Evolutionary conservation across 2,113 vertebrate species (phyloP), one percentile per base, ranked within the genome.

Genomic region (Todiramphus chloris): DNA sequence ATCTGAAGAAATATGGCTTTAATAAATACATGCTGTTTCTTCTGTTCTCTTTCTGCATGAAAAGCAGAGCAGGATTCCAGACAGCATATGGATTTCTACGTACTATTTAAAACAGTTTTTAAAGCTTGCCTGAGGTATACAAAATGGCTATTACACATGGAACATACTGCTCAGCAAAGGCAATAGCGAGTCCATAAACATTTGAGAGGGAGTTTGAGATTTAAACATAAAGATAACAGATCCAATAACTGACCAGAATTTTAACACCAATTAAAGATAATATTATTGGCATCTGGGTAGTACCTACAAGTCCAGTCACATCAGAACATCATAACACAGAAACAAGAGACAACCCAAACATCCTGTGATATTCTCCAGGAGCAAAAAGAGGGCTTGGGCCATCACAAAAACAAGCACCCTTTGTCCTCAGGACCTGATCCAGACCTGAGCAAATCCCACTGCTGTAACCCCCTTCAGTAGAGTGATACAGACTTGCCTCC

Each of bases 1-100:
- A 82, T 87, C 74, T 94, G 81, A 83, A 95, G 83, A 94, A 97
- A 91, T 91, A 95, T 43, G 78, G 50, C 25, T 91, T 94, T 85
- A 89, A 97, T 96, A 95, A 96, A 92, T 79, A 80, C 87, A 94
- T 46, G 70, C 66, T 92, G 41, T 89, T 94, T 95, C 66, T 92
- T 93, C 85, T 88, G 55, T 87, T 95, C 90, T 89, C 53, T 75
- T 93, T 93, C 87, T 80, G 81, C 63, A 67, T 63, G 69, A 94
- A 92, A 89, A 91, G 63, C 77, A 91, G 90, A 94, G 55, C 67
- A 66, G 27, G 50, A 87, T 80, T 87, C 66, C 81, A 96, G 87
- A 74, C 50, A 93, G 82, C 92, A 94, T 83, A 94, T 91, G 89
- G 87, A 87, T 87, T 94, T 85, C 70, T 88, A 83, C 67, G 63